Percentiles rank a stretch among this genome's conserved stretches.
phyloP scores from a whole-genome alignment of 2,113 vertebrate genomes.

The Symphodus melops region DNA sequence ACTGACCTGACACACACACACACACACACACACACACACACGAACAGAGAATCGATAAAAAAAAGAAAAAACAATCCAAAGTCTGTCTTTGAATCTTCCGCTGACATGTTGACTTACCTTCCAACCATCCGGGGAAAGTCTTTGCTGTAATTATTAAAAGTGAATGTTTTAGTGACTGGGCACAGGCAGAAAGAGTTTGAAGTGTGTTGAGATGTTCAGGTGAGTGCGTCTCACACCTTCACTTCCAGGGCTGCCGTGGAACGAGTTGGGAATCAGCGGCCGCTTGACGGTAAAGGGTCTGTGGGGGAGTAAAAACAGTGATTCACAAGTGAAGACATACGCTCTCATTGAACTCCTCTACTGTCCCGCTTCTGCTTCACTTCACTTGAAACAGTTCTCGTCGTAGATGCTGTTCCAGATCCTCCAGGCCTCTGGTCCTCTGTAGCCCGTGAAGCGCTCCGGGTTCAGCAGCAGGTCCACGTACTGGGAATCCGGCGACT shows the following conservation, averaged over 20 bases:
- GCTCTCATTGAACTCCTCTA: background rate
- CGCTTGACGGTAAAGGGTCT: constrained; percentile 90
- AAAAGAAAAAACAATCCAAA: background rate
- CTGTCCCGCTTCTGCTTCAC: too few species aligned
- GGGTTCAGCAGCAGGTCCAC: constrained; percentile 95
- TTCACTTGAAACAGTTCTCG: constrained; percentile 98
- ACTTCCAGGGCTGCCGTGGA: constrained; percentile 79
- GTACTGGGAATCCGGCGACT: constrained; percentile 90
- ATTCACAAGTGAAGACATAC: background rate
- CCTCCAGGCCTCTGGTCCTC: constrained; percentile 90
- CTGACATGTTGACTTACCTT: constrained; percentile 82
- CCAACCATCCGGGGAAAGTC: constrained; percentile 91
- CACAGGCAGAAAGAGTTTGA: background rate
- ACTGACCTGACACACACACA: constrained; percentile 84
- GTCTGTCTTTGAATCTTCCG: background rate
- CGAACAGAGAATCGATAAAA: too few species aligned
- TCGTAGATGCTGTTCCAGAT: constrained; percentile 98
- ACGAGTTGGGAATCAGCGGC: constrained; percentile 84
- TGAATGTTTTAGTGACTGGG: background rate
- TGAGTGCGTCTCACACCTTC: constrained; percentile 51
- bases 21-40: background rate
- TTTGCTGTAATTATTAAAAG: constrained; percentile 79
- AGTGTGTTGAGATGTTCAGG: background rate
- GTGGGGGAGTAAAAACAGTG: background rate
- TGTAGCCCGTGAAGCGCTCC: constrained; percentile 94